These are phyloP conservation scores for Berghia stephanieae DNA, from an alignment of 1,140 invertebrate genomes.

Conservation along the genomic window DNA sequence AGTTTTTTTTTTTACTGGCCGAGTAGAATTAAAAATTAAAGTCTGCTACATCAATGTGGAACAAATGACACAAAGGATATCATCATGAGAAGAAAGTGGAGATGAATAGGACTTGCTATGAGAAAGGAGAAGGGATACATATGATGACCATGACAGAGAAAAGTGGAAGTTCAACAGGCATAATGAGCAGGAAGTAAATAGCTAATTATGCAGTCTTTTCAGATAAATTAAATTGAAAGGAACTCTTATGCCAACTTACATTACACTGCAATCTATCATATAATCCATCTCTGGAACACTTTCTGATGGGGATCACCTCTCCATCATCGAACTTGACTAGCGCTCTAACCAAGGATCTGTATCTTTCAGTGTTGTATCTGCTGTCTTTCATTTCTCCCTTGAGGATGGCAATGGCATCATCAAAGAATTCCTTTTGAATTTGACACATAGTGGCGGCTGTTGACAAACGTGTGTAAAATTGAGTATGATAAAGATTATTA, in stretches of 20 bases:
- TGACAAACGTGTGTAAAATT: not conserved
- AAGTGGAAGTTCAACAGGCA: no score
- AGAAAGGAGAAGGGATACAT: no score
- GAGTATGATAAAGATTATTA: not conserved
- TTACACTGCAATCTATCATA: not conserved
- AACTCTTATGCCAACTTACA: slow-evolving; percentile 1
- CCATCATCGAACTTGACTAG: not conserved
- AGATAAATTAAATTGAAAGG: no score
- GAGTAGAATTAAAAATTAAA: no score
- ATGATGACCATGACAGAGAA: no score
- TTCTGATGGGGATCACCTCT: not conserved
- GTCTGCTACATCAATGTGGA: no score
- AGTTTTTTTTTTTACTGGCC: no score
- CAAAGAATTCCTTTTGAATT: not conserved
- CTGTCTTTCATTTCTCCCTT: not conserved
- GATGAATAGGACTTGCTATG: no score
- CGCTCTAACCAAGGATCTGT: not conserved
- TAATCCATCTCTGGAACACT: not conserved
- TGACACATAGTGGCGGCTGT: not conserved
- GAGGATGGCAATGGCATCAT: slow-evolving; percentile 1
- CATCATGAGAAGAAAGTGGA: no score
- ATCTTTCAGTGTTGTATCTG: not conserved
- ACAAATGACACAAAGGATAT: no score
- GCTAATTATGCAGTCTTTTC: no score
- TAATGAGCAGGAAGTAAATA: no score